Percentiles rank a stretch among this genome's conserved stretches.
These are phyloP conservation scores for Nesometra sesokonis DNA, from an alignment of 35 echinoderm and acorn worm genomes.

Conservation along the genomic window DNA sequence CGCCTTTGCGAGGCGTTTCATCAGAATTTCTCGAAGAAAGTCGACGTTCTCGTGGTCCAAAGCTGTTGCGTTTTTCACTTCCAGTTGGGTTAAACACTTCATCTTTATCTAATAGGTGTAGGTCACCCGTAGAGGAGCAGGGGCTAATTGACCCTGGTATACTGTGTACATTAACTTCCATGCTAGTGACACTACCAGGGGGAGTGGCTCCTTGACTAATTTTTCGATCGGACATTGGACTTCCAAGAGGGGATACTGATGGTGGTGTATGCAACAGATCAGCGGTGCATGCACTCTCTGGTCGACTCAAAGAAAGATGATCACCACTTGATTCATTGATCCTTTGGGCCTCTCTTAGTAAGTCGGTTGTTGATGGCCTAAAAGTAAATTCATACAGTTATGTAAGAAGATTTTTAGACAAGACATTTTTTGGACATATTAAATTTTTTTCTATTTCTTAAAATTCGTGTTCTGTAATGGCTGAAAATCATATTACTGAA, in stretches of 20 bases:
- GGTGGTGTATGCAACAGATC: constrained; percentile 43
- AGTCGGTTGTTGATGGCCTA: constrained; percentile 64
- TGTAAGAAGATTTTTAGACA: too few relatives aligned
- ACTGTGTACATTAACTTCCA: constrained; percentile 15
- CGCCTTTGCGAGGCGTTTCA: neutral
- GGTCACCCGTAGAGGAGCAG: neutral
- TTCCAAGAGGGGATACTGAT: neutral
- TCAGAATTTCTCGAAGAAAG: neutral
- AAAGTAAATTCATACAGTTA: neutral
- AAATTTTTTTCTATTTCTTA: too few relatives aligned
- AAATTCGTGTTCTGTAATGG: too few relatives aligned
- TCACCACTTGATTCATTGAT: neutral
- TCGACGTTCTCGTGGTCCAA: neutral
- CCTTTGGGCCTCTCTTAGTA: constrained; percentile 44
- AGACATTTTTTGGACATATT: too few relatives aligned
- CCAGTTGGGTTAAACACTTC: neutral
- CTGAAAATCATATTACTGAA: too few relatives aligned
- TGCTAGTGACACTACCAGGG: constrained; percentile 27
- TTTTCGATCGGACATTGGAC: neutral
- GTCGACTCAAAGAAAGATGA: neutral
- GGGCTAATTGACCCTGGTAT: neutral
- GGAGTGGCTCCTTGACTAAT: constrained; percentile 14
- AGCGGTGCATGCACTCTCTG: constrained; percentile 48
- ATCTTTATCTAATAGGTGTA: constrained; percentile 1
- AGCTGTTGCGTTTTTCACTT: neutral